Evolutionary conservation across 35 echinoderm and acorn worm species (phyloP), one percentile per base, ranked within the genome.

Genomic region (Strongylocentrotus purpuratus): DNA sequence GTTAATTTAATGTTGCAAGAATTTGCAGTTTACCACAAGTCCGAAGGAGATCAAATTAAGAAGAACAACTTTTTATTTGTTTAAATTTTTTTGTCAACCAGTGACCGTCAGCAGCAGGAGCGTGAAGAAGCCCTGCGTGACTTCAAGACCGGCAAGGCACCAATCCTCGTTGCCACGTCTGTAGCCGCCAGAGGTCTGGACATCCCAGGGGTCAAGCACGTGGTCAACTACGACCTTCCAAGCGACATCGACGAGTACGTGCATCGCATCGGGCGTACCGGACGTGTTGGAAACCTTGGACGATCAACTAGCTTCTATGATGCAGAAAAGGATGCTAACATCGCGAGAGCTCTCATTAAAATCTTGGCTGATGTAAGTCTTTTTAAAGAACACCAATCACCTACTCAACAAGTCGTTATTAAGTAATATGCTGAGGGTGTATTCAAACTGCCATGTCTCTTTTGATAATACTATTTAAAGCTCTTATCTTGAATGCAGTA

Each of bases 131-230:
- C 98, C 17, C 70, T 99, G 9, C n/a, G 46, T 9, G 96, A 99
- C 45, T 99, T 99, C 94, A 95, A 96, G 87, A 48, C 32, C 9
- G 97, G 96, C 22, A 91, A 95, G 31, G 97, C 98, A 48, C 95
- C 95, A 47, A 96, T 99, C 25, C 94, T 99, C 22, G 98, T 99
- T 5, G 98, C 98, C 9, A 99, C 98, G 22, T 99, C 98, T 5
- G 98, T 99, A 0, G 98, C 98, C 11, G 96, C 98, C 31, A 88
- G 98, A 87, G 98, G 98, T 25, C 94, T 99, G 14, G 98, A 99
- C 92, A 99, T 99, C 86, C 97, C 98, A 31, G 47, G 65, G 12
- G 98, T 99, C n/a, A 98, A 99, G 95, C 98, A 99, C 90, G 98
- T 99, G 1, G 95, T 99, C 46, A 99, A 99, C 96, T 97, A 95